Evolutionary conservation across 2,888 invertebrate genomes (phyloP).

Genomic region (Nephrocerus scutellatus): DNA sequence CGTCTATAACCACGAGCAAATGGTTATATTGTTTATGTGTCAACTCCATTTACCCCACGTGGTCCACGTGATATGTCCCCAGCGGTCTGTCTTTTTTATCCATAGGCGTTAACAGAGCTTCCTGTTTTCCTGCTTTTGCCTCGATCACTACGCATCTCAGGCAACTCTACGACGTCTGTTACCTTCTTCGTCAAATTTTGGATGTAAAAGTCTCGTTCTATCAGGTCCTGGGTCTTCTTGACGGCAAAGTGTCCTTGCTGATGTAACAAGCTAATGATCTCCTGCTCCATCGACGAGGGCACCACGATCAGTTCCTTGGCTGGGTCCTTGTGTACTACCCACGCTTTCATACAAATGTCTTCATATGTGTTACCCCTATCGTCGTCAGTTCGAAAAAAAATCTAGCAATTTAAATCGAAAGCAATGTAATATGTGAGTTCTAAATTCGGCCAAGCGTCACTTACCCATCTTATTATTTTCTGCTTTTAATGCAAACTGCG

Average conservation of each 20-base stretch:
- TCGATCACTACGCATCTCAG: too few relatives aligned
- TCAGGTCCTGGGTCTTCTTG: slow-evolving; percentile 1
- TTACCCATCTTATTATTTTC: background rate
- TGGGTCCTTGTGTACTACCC: slow-evolving; percentile 4
- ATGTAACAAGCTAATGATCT: slow-evolving; percentile 35
- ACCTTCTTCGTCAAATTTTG: too few relatives aligned
- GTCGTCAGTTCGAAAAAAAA: background rate
- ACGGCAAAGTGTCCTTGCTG: slow-evolving; percentile 33
- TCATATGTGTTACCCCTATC: background rate
- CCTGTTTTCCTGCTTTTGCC: too few relatives aligned
- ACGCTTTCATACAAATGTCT: too few relatives aligned
- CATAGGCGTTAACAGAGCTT: too few relatives aligned
- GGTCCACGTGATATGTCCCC: too few relatives aligned
- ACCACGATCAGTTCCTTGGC: slow-evolving; percentile 24
- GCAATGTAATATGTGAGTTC: background rate
- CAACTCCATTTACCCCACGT: too few relatives aligned
- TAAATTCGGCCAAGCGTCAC: slow-evolving; percentile 1
- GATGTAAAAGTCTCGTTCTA: too few relatives aligned
- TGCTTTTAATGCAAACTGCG: background rate
- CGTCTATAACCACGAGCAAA: too few relatives aligned
- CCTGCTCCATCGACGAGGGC: slow-evolving; percentile 30
- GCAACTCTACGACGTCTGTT: too few relatives aligned
- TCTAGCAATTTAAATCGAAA: background rate
- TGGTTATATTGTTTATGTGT: too few relatives aligned
- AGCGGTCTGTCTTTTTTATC: too few relatives aligned